phyloP scores from a whole-genome alignment of 1,140 invertebrate genomes.

The Plutomurus gul region DNA sequence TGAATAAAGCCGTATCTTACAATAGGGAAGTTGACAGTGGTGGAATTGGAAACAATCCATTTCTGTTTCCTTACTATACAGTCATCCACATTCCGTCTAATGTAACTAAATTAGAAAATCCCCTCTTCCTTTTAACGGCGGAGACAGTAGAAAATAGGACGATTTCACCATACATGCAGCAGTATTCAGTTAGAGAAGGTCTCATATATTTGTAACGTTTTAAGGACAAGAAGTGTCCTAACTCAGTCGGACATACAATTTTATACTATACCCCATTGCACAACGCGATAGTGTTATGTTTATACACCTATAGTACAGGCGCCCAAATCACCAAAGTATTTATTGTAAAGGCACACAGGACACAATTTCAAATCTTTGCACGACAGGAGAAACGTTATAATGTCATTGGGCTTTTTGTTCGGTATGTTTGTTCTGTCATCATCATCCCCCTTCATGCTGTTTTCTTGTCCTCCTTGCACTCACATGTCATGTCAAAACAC shows the following conservation, averaged over 20 bases:
- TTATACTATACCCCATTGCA: too few species aligned
- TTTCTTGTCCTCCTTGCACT: background rate
- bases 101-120: slow-evolving; percentile 25
- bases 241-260: too few species aligned
- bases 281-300: too few species aligned
- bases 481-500: slow-evolving; percentile 6
- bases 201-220: too few species aligned
- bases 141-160: background rate
- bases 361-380: background rate
- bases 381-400: background rate
- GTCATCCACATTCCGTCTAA: background rate
- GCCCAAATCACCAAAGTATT: too few species aligned
- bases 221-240: too few species aligned
- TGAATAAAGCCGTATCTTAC: slow-evolving; percentile 11
- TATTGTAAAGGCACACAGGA: background rate
- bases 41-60: slow-evolving; percentile 32
- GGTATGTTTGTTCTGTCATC: background rate
- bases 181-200: too few species aligned
- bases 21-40: slow-evolving; percentile 28
- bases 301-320: too few species aligned
- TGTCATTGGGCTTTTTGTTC: background rate
- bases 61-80: slow-evolving; percentile 23
- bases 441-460: background rate
- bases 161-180: too few species aligned
- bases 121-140: background rate